These are phyloP conservation scores for Lordiphosa fenestrarum DNA, from an alignment of 2,888 invertebrate species.

Conservation along the genomic window DNA sequence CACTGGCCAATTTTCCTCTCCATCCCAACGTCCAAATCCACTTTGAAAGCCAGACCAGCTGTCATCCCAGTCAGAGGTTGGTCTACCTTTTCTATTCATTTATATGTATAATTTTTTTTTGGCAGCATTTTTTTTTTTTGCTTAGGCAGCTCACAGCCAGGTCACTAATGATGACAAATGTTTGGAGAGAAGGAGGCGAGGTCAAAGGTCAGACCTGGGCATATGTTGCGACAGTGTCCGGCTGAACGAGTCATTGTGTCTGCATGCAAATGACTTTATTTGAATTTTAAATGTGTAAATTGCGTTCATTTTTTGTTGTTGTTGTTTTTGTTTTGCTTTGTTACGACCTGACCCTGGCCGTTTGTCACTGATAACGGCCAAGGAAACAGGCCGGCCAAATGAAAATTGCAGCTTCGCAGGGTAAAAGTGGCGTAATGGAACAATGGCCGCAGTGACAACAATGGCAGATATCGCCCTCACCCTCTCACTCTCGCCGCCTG, in stretches of 20 bases:
- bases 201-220: constrained; percentile 62
- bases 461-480: constrained; percentile 21
- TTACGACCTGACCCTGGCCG: constrained; percentile 67
- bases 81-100: constrained; percentile 19
- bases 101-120: constrained; percentile 24
- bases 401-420: constrained; percentile 58
- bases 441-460: constrained; percentile 65
- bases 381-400: constrained; percentile 43
- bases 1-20: no score
- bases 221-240: constrained; percentile 59
- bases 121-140: constrained; percentile 19
- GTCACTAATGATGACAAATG: constrained; percentile 73
- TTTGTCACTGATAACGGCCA: constrained; percentile 70
- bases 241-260: constrained; percentile 54
- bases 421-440: constrained; percentile 42
- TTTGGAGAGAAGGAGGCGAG: constrained; percentile 33
- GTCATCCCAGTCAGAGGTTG: constrained; percentile 19
- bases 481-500: background rate
- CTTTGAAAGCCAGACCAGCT: constrained; percentile 29
- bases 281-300: constrained; percentile 73
- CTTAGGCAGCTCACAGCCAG: constrained; percentile 32
- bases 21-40: background rate
- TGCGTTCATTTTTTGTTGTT: constrained; percentile 46
- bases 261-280: constrained; percentile 73
- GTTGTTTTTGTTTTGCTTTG: constrained; percentile 24